phyloP scores from a whole-genome alignment of 2,797 vertebrate genomes.

The Hipposideros larvatus region DNA sequence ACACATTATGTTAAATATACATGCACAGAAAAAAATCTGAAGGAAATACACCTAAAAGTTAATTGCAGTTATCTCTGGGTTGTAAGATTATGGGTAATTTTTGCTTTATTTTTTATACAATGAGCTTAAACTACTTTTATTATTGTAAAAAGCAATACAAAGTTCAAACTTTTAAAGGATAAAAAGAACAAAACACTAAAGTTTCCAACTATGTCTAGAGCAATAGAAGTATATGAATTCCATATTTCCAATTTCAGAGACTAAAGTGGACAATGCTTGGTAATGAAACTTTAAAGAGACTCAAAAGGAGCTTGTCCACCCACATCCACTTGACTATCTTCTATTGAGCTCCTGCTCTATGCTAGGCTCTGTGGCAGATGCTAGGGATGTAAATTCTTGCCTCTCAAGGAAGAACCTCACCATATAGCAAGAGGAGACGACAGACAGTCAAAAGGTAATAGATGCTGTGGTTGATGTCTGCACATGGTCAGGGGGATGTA shows the following conservation, averaged over 20 bases:
- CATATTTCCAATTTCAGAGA: constrained; percentile 1
- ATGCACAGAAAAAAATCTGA: background rate
- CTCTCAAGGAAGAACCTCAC: constrained; percentile 21
- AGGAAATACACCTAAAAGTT: background rate
- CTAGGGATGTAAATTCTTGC: background rate
- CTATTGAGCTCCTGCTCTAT: background rate
- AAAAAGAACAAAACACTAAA: background rate
- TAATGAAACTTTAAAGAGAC: constrained; percentile 14
- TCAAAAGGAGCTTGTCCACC: background rate
- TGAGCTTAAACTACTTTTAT: background rate
- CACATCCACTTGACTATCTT: background rate
- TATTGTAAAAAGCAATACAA: background rate
- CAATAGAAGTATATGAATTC: background rate
- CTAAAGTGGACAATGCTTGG: background rate
- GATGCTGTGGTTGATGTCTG: background rate
- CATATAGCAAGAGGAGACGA: background rate
- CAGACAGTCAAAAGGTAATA: background rate
- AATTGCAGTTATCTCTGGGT: background rate
- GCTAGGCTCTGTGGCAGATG: background rate
- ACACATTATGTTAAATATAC: background rate
- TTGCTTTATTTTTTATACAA: constrained; percentile 26
- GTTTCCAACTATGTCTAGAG: background rate
- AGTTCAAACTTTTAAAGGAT: background rate
- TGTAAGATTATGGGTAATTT: constrained; percentile 23
- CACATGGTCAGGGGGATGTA: background rate